These are phyloP conservation scores for Sciurus carolinensis DNA, from an alignment of 2,797 vertebrate genomes.

Conservation along the genomic window DNA sequence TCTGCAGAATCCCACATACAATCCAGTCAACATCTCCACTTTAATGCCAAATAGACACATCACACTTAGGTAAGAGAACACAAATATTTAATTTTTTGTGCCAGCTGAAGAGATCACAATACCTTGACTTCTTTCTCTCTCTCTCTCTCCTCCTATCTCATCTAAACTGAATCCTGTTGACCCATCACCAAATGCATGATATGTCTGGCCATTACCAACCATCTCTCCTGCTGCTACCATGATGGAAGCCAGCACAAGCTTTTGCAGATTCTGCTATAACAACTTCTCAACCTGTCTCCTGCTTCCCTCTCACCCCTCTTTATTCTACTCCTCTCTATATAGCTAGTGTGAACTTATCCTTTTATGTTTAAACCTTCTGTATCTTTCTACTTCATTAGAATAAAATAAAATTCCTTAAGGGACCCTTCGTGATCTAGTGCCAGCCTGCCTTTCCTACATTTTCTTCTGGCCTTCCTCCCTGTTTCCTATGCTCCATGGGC, in stretches of 20 bases:
- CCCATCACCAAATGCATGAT: not conserved
- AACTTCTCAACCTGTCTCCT: not conserved
- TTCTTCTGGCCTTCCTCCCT: not conserved
- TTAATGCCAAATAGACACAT: not conserved
- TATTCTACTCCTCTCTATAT: not conserved
- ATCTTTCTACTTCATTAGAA: not conserved
- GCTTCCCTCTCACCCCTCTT: not conserved
- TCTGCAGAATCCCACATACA: not conserved
- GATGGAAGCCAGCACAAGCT: not conserved
- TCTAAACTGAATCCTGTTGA: not conserved
- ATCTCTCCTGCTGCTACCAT: not conserved
- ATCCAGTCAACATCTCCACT: not conserved
- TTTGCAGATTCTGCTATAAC: not conserved
- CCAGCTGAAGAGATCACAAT: not conserved
- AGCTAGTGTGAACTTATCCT: not conserved
- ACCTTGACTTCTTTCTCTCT: not conserved
- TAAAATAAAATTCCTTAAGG: not conserved
- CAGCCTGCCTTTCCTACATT: too few relatives aligned
- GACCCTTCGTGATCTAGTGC: not conserved
- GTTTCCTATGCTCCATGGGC: not conserved
- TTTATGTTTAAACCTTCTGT: not conserved
- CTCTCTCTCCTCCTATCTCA: not conserved
- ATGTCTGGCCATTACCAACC: not conserved
- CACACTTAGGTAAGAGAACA: not conserved
- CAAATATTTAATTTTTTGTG: not conserved